phyloP scores from a whole-genome alignment of 2,888 invertebrate species.

The Pseudococcus longispinus region DNA sequence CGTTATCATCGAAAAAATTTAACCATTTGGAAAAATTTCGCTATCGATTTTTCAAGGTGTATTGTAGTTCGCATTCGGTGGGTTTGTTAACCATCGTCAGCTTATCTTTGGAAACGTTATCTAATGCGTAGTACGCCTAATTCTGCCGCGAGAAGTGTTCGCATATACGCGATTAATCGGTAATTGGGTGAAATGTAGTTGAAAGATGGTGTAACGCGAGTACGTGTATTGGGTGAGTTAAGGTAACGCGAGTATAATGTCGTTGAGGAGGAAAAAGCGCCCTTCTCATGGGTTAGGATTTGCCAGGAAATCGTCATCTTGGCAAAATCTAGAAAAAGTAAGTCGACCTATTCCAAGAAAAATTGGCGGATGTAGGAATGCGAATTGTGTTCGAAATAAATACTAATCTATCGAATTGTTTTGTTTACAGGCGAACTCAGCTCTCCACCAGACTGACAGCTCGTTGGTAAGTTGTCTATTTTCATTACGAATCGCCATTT shows the following conservation, averaged over 20 bases:
- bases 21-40: background rate
- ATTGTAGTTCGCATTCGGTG: background rate
- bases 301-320: constrained; percentile 33
- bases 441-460: constrained; percentile 48
- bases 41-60: background rate
- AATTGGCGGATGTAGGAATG: background rate
- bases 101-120: background rate
- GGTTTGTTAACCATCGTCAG: background rate
- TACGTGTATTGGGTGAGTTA: background rate
- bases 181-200: constrained; percentile 27
- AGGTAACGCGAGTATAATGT: constrained; percentile 29
- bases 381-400: background rate
- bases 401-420: background rate
- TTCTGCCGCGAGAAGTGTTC: background rate
- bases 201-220: background rate
- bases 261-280: constrained; percentile 52
- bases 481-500: constrained; percentile 68
- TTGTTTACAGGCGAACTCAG: constrained; percentile 43
- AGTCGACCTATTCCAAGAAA: background rate
- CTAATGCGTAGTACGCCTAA: background rate
- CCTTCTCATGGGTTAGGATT: constrained; percentile 45
- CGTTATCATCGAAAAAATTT: background rate
- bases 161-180: background rate
- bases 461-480: constrained; percentile 46
- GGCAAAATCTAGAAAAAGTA: constrained; percentile 55